These are phyloP conservation scores for Neelides folsomi DNA, from an alignment of 2,888 invertebrate genomes.

Conservation along the genomic window DNA sequence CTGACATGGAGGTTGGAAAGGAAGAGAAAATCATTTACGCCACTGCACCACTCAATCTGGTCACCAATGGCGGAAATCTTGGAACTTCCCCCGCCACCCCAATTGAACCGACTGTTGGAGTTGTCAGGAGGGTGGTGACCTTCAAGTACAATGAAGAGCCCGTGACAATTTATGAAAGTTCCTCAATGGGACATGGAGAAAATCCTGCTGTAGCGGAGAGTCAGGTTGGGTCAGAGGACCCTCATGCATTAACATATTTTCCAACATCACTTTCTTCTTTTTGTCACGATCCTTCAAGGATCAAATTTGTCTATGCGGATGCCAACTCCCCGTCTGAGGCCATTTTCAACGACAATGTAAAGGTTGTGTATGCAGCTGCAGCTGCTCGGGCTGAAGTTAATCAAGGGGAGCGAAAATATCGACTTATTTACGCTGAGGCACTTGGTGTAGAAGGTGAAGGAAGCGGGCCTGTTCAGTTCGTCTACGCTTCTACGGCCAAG, in stretches of 20 bases:
- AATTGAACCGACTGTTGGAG: no score
- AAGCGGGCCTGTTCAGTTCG: conserved; percentile 18
- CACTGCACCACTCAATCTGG: neutral
- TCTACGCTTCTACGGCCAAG: conserved; percentile 22
- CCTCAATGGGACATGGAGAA: no score
- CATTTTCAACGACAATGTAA: conserved; percentile 8
- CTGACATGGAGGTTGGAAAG: neutral
- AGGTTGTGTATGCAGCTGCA: conserved; percentile 21
- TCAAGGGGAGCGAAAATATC: conserved; percentile 19
- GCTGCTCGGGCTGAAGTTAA: conserved; percentile 20
- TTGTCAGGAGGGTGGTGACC: no score
- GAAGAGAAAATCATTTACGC: neutral
- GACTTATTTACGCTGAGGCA: conserved; percentile 26
- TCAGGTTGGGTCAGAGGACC: neutral
- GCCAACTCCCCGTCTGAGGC: neutral
- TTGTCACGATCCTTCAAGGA: conserved; percentile 7
- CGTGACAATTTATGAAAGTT: no score
- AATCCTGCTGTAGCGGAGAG: no score
- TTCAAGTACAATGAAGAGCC: no score
- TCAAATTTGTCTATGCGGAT: conserved; percentile 14
- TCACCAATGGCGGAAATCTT: no score
- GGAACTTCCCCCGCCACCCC: no score
- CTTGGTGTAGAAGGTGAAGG: conserved; percentile 18
- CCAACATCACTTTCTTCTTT: no score
- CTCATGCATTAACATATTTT: neutral